phyloP scores from a whole-genome alignment of 2,888 invertebrate species.

The Rhaphigaster nebulosa region DNA sequence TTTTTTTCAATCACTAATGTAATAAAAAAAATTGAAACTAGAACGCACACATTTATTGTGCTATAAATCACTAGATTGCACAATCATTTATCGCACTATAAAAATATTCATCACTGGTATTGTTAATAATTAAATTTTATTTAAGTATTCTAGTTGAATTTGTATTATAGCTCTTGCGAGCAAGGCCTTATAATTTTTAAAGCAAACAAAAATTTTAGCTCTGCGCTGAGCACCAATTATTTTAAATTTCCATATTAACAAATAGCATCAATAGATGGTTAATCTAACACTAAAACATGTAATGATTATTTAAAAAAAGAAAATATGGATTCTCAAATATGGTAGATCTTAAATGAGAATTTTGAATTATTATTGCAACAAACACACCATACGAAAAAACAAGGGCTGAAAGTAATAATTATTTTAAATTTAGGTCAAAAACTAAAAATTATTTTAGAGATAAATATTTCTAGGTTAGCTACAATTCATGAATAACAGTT shows the following conservation, averaged over 20 bases:
- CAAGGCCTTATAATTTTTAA: slow-evolving; percentile 20
- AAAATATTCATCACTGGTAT: slow-evolving; percentile 43
- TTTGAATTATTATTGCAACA: neutral
- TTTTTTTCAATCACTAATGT: slow-evolving; percentile 9
- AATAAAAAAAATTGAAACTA: slow-evolving; percentile 41
- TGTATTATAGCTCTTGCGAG: slow-evolving; percentile 4
- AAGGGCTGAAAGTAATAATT: neutral
- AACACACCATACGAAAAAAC: neutral
- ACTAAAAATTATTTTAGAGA: neutral
- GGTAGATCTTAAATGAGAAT: neutral
- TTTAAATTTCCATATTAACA: neutral
- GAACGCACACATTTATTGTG: slow-evolving; percentile 37
- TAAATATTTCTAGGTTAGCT: neutral
- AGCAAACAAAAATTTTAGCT: slow-evolving; percentile 23
- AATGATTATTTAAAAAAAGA: neutral
- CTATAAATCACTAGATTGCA: slow-evolving; percentile 11
- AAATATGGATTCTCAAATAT: slow-evolving; percentile 34
- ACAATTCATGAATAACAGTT: neutral
- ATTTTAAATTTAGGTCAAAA: neutral
- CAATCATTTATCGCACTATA: slow-evolving; percentile 25
- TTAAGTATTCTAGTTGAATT: slow-evolving; percentile 27
- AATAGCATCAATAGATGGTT: neutral
- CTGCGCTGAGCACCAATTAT: neutral
- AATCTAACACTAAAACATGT: neutral
- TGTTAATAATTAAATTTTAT: slow-evolving; percentile 19